These are phyloP conservation scores for Piprites chloris DNA, from an alignment of 2,113 vertebrate genomes.

Conservation along the genomic window DNA sequence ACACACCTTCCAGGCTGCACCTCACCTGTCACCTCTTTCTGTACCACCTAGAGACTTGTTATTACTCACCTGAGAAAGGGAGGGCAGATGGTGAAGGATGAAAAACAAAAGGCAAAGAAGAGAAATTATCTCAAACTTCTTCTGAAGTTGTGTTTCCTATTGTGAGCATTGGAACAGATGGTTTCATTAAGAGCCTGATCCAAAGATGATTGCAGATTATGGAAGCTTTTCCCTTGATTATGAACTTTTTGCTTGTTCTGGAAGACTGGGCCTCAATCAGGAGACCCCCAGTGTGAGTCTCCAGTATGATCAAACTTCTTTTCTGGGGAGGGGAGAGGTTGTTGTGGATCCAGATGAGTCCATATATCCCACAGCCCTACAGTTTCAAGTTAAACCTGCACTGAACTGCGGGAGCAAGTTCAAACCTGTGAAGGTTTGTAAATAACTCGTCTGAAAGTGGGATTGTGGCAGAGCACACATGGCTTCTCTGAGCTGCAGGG, in stretches of 20 bases:
- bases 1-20: neutral
- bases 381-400: neutral
- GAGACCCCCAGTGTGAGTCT: neutral
- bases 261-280: neutral
- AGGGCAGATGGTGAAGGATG: neutral
- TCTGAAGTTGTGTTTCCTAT: neutral
- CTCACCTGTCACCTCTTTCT: neutral
- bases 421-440: neutral
- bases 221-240: neutral
- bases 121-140: neutral
- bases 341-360: neutral
- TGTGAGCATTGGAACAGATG: neutral
- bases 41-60: neutral
- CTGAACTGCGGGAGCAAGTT: neutral
- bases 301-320: neutral
- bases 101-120: neutral
- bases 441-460: neutral
- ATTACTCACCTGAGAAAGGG: neutral
- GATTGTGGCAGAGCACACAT: neutral
- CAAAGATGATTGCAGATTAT: neutral
- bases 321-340: fast-evolving
- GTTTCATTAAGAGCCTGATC: neutral
- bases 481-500: neutral
- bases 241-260: neutral
- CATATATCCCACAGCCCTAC: neutral